Percentiles rank a stretch among this genome's conserved stretches.
Conservation (phyloP, 2,888 invertebrate genomes). For the Ypsolopha scabrella region DNA sequence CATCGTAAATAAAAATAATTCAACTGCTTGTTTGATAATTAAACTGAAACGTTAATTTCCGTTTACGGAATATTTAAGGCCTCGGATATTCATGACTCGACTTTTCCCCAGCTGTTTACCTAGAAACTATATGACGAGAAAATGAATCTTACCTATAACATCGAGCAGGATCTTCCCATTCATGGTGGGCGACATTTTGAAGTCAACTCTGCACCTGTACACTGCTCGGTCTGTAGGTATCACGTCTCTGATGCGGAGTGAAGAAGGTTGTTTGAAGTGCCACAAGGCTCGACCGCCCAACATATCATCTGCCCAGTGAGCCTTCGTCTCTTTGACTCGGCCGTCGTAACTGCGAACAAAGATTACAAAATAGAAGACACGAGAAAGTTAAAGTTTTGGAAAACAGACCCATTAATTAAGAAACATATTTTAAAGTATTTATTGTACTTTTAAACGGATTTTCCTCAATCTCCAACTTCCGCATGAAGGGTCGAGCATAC, state of each 20-base stretch:
- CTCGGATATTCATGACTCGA: too few relatives aligned
- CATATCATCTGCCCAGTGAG: constrained; percentile 79
- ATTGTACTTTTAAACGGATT: too few relatives aligned
- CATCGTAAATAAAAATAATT: too few relatives aligned
- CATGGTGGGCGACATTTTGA: constrained; percentile 81
- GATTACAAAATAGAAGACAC: constrained; percentile 1
- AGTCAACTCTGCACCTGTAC: constrained; percentile 86
- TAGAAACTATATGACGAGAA: background rate
- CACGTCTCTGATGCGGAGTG: constrained; percentile 76
- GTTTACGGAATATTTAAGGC: too few relatives aligned
- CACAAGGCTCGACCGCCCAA: constrained; percentile 78
- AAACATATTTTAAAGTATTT: too few relatives aligned
- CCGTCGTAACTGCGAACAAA: constrained; percentile 76
- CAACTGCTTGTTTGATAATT: too few relatives aligned
- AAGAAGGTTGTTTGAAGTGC: constrained; percentile 75
- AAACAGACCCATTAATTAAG: background rate
- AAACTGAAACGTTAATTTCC: too few relatives aligned
- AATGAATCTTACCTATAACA: constrained; percentile 73
- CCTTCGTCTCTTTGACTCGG: constrained; percentile 65
- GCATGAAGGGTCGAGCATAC: too few relatives aligned
- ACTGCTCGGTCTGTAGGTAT: constrained; percentile 80
- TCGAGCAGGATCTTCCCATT: constrained; percentile 80
- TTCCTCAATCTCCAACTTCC: too few relatives aligned
- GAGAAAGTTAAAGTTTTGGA: too few relatives aligned
- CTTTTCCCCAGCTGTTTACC: too few relatives aligned